Conservation (phyloP, 92 coral and sea anemone species). For the Phenganax subtilis region DNA sequence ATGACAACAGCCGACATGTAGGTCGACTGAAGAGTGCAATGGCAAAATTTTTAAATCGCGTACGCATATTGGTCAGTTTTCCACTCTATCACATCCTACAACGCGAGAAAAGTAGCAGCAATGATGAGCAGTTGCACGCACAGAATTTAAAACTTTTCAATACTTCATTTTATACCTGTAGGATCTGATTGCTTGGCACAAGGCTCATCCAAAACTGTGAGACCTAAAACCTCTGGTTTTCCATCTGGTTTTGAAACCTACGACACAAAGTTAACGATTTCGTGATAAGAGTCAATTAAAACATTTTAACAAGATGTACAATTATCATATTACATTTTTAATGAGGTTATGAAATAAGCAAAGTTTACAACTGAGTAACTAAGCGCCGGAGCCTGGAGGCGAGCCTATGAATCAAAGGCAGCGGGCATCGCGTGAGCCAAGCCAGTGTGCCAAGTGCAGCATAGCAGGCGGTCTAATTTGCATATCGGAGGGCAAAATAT, state of each 20-base stretch:
- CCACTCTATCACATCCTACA: neutral
- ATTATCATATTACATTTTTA: too few relatives aligned
- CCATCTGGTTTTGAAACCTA: conserved; percentile 99
- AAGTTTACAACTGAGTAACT: too few relatives aligned
- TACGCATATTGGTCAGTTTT: neutral
- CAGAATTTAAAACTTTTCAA: neutral
- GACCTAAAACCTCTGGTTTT: conserved; percentile 86
- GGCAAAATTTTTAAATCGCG: neutral
- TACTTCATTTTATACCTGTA: conserved; percentile 54
- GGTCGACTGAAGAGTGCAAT: too few relatives aligned
- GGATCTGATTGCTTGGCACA: conserved; percentile 95
- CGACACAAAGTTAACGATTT: neutral
- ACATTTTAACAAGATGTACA: neutral
- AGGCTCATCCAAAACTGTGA: conserved; percentile 90
- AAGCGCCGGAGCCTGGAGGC: too few relatives aligned
- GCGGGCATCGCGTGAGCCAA: too few relatives aligned
- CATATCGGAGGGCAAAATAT: too few relatives aligned
- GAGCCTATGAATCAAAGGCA: too few relatives aligned
- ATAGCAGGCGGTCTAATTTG: too few relatives aligned
- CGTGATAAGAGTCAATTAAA: neutral
- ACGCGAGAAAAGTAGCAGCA: too few relatives aligned
- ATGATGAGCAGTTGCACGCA: neutral
- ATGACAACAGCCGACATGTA: too few relatives aligned
- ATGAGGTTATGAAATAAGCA: too few relatives aligned
- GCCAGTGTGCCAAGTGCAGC: too few relatives aligned